A percentile compares a stretch with the other conserved stretches of the same genome.
Evolutionary conservation across 2,113 vertebrate genomes (phyloP).

Genomic region (Cyprinodon brontotheroides): DNA sequence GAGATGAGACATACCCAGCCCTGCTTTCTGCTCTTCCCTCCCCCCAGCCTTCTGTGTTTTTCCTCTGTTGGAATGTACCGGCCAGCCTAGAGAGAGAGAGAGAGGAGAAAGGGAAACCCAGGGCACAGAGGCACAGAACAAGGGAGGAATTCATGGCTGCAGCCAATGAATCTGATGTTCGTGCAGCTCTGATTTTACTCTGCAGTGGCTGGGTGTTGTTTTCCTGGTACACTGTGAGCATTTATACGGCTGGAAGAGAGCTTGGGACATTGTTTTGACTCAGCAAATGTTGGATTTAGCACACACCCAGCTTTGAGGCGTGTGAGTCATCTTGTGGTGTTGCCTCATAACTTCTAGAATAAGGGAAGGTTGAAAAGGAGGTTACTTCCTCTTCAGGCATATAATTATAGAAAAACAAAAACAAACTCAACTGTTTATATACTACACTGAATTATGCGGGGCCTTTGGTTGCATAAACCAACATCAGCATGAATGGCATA

Average conservation of each 20-base stretch:
- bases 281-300: slow-evolving; percentile 31
- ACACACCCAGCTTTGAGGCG: slow-evolving; percentile 61
- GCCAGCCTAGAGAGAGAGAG: slow-evolving; percentile 14
- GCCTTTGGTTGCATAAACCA: not conserved
- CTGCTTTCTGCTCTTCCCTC: slow-evolving; percentile 16
- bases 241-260: slow-evolving; percentile 34
- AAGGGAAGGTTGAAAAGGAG: not conserved
- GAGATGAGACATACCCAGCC: slow-evolving; percentile 15
- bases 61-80: slow-evolving; percentile 63
- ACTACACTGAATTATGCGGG: not conserved
- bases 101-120: slow-evolving; percentile 21
- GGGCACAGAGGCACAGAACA: slow-evolving; percentile 38
- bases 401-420: not conserved
- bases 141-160: slow-evolving; percentile 22
- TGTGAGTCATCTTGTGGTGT: slow-evolving; percentile 18
- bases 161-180: slow-evolving; percentile 29
- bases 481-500: not conserved
- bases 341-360: slow-evolving; percentile 7
- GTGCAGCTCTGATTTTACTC: slow-evolving; percentile 28
- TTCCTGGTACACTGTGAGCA: slow-evolving; percentile 44
- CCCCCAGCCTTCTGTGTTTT: slow-evolving; percentile 48
- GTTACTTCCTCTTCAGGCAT: not conserved
- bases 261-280: slow-evolving; percentile 55
- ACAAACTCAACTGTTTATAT: not conserved
- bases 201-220: slow-evolving; percentile 43